Evolutionary conservation across 92 coral and sea anemone genomes (phyloP).

Genomic region (Plumapathes pennacea): DNA sequence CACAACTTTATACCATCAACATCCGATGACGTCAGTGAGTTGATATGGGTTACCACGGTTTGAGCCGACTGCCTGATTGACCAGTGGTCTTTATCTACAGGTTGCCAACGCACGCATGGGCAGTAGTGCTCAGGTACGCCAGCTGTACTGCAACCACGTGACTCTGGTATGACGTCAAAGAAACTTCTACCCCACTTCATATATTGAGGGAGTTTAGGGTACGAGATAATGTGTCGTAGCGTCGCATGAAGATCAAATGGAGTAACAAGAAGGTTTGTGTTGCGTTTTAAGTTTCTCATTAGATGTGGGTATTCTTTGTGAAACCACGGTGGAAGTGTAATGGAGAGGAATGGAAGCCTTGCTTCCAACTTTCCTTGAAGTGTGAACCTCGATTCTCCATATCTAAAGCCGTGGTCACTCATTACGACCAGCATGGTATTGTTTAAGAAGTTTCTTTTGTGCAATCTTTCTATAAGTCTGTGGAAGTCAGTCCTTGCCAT

Average conservation of each 20-base stretch:
- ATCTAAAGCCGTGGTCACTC: constrained; percentile 90
- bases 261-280: constrained; percentile 66
- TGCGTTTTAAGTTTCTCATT: constrained; percentile 33
- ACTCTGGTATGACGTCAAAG: constrained; percentile 45
- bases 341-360: constrained; percentile 79
- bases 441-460: constrained; percentile 46
- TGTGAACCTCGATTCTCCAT: constrained; percentile 73
- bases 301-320: constrained; percentile 42
- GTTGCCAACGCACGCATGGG: constrained; percentile 78
- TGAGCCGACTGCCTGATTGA: constrained; percentile 61
- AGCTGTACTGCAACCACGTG: constrained; percentile 73
- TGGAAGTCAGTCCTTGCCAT: constrained; percentile 44
- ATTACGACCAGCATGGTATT: constrained; percentile 71
- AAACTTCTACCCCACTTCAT: constrained; percentile 64
- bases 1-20: constrained; percentile 48
- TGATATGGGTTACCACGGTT: constrained; percentile 67
- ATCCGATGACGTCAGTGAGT: constrained; percentile 58
- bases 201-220: constrained; percentile 57
- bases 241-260: constrained; percentile 92
- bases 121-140: constrained; percentile 93
- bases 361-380: constrained; percentile 87
- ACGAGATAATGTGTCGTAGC: constrained; percentile 64
- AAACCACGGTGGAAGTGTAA: constrained; percentile 78
- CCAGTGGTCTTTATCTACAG: constrained; percentile 45
- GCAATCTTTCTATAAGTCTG: constrained; percentile 52